Evolutionary conservation across 2,888 invertebrate genomes (phyloP), one percentile per base, ranked within the genome.

Genomic region (Polyommatus icarus): DNA sequence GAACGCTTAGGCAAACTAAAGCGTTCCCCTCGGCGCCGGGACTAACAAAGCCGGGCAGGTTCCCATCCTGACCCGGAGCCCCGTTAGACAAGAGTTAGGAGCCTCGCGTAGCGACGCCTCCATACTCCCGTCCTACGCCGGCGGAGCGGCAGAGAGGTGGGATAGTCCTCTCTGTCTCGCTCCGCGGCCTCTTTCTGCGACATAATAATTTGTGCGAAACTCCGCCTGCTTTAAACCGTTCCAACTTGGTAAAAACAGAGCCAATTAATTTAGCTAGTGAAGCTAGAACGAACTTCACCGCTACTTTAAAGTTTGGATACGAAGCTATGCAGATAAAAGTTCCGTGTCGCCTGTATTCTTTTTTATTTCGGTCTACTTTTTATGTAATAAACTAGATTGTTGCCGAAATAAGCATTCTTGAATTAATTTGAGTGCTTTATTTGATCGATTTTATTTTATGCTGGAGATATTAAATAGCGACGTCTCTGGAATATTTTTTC

Each of bases 211-310:
- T 61, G 10, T 15, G 29, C 29, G 15, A 67, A 67, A 67, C 15
- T 67, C 29, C 12, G 24, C 29, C 67, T 12, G 29, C 29, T 29
- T 29, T 15, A 67, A 67, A 67, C 29, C 29, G 5, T 67, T 67
- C 15, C 15, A 67, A 67, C 67, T 67, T 67, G 29, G 29, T 67
- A 67, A 67, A 67, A 67, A 67, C 67, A 67, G 15, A 29, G 15
- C 29, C 29, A 67, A 67, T 67, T 67, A 29, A 29, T 67, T 15
- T 59, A 12, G 15, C 61, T 29, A 29, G 15, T 29, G 59, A 59
- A 8, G 8, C 20, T 67, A 5, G 29, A 67, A 4, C 61, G 15
- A 67, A 67, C 61, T 67, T 29, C 1, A 20, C 3, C 10, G 61
- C 12, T 61, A 24, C 61, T 57, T 57, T 7, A 8, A 18, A 20